Evolutionary conservation across 2,113 vertebrate species (phyloP).

Genomic region (Pseudorasbora parva): DNA sequence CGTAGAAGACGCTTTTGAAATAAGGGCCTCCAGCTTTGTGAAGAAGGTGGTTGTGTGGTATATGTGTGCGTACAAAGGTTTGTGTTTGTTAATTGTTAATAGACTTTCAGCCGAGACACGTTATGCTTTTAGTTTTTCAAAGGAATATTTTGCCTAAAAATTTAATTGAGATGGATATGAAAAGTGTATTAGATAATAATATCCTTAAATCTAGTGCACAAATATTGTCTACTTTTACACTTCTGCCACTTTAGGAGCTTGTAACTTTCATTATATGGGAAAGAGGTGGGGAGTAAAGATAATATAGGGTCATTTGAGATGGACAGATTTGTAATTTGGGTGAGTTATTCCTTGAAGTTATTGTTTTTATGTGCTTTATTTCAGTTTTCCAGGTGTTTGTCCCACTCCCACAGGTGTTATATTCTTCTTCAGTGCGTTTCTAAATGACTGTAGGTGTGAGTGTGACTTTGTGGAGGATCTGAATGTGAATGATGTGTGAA

Average conservation of each 20-base stretch:
- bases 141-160: background rate
- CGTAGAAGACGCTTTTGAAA: constrained; percentile 12
- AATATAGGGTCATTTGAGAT: background rate
- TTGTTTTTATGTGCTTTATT: background rate
- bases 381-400: background rate
- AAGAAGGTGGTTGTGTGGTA: background rate
- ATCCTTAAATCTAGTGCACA: background rate
- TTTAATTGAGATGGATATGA: too few relatives aligned
- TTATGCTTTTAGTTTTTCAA: background rate
- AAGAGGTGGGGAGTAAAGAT: background rate
- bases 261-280: background rate
- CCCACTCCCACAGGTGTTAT: background rate
- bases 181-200: too few relatives aligned
- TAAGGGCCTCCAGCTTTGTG: background rate
- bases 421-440: background rate
- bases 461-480: background rate
- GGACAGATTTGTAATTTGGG: background rate
- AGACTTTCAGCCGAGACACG: background rate
- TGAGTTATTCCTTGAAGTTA: background rate
- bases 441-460: background rate
- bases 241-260: background rate
- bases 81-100: constrained; percentile 26
- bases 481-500: background rate
- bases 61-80: background rate
- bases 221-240: background rate